A percentile compares a stretch with the other conserved stretches of the same genome.
phyloP scores from a whole-genome alignment of 2,113 vertebrate genomes.

The Formicarius rufipectus region DNA sequence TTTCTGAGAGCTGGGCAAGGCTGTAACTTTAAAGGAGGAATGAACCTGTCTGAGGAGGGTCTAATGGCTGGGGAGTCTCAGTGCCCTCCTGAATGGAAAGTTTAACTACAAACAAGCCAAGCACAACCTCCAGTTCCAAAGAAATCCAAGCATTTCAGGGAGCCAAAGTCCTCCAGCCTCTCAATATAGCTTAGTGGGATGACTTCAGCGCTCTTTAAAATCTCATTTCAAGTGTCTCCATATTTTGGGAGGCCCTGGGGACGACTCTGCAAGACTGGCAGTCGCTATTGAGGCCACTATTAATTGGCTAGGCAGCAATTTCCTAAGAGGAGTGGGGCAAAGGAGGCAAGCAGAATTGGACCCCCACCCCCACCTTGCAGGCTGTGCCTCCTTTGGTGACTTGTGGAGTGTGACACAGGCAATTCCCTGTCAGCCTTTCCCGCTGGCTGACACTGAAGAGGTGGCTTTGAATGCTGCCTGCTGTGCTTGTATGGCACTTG shows the following conservation, averaged over 20 bases:
- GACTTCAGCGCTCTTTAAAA: not conserved
- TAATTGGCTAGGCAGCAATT: not conserved
- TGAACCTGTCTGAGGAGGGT: rapidly evolving
- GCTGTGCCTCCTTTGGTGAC: conserved; percentile 23
- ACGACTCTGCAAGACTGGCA: not conserved
- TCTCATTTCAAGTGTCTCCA: not conserved
- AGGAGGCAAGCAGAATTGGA: not conserved
- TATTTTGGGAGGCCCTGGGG: not conserved
- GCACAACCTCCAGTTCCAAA: not conserved
- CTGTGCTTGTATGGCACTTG: conserved; percentile 21
- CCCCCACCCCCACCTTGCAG: not conserved
- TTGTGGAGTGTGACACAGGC: conserved; percentile 9
- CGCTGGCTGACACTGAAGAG: not conserved
- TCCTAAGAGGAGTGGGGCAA: not conserved
- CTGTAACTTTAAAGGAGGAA: not conserved
- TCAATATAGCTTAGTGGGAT: not conserved
- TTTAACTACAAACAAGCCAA: not conserved
- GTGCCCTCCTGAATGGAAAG: rapidly evolving
- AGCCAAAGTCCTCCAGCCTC: not conserved
- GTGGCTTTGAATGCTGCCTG: conserved; percentile 45
- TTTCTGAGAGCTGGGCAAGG: not conserved
- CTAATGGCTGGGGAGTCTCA: not conserved
- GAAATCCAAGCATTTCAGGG: not conserved
- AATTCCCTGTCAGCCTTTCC: conserved; percentile 34
- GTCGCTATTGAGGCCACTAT: not conserved